A percentile compares a stretch with the other conserved stretches of the same genome.
phyloP scores from a whole-genome alignment of 2,113 vertebrate genomes.

The Myotis yumanensis region DNA sequence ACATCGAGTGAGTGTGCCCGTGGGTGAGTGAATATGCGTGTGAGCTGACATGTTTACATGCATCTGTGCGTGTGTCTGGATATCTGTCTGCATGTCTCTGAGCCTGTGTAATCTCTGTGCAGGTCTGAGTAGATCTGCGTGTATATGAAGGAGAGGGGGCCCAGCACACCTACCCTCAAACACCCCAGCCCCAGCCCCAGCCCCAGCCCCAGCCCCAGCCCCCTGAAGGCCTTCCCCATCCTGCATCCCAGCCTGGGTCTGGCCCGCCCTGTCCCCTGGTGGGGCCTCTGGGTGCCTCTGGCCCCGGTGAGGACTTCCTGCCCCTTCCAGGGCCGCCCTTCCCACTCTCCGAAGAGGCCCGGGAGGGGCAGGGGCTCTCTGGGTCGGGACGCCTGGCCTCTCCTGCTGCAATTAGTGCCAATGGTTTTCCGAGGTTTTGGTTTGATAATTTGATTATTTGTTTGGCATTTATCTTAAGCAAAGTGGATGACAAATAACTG shows the following conservation, averaged over 20 bases:
- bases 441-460: conserved; percentile 92
- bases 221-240: neutral
- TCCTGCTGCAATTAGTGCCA: conserved; percentile 81
- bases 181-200: neutral
- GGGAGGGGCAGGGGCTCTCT: neutral
- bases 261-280: accelerated
- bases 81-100: neutral
- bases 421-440: conserved; percentile 80
- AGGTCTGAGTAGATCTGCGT: neutral
- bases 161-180: neutral
- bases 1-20: neutral
- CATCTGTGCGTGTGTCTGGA: neutral
- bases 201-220: neutral
- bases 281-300: neutral
- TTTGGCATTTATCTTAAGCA: conserved; percentile 95
- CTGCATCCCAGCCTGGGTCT: neutral
- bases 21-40: neutral
- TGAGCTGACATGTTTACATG: neutral
- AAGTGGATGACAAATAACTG: conserved; percentile 96
- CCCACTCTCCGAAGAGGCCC: neutral
- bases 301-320: neutral
- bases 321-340: neutral
- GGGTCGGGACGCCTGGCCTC: neutral
- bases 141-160: neutral
- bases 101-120: neutral